Evolutionary conservation across 2,888 invertebrate species (phyloP).

Genomic region (Dioctria rufipes): DNA sequence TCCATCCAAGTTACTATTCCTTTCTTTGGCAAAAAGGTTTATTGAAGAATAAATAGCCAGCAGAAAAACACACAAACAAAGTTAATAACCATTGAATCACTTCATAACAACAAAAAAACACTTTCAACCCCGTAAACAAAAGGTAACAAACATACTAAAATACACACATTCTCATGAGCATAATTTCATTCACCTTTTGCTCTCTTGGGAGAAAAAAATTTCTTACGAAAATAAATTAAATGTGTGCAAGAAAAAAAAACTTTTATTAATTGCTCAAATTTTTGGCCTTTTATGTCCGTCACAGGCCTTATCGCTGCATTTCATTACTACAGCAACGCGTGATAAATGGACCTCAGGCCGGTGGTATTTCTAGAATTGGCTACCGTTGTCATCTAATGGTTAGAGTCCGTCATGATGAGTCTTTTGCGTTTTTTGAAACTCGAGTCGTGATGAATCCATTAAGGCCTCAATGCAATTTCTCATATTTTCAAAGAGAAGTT

Average conservation of each 20-base stretch:
- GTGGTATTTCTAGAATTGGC: conserved; percentile 57
- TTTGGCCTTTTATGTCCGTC: conserved; percentile 56
- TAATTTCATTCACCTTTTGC: conserved; percentile 28
- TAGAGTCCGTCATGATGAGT: conserved; percentile 59
- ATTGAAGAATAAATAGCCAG: no score
- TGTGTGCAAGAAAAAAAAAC: conserved; percentile 10
- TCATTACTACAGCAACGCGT: conserved; percentile 48
- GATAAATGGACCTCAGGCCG: conserved; percentile 54
- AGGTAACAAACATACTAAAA: no score
- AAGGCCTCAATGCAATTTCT: conserved; percentile 49
- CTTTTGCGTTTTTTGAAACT: conserved; percentile 60
- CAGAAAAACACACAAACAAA: no score
- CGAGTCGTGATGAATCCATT: conserved; percentile 54
- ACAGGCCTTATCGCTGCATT: conserved; percentile 55
- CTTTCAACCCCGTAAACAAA: no score
- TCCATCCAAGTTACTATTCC: no score
- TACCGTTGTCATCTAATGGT: conserved; percentile 55
- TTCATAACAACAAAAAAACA: no score
- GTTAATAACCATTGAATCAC: no score
- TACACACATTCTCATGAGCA: not conserved
- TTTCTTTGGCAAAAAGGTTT: no score
- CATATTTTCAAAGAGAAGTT: conserved; percentile 42
- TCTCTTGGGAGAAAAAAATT: conserved; percentile 28
- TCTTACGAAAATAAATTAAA: not conserved
- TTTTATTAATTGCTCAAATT: conserved; percentile 57